Conservation (phyloP, 35 echinoderm and acorn worm species). For the Ophioderma brevispina region DNA sequence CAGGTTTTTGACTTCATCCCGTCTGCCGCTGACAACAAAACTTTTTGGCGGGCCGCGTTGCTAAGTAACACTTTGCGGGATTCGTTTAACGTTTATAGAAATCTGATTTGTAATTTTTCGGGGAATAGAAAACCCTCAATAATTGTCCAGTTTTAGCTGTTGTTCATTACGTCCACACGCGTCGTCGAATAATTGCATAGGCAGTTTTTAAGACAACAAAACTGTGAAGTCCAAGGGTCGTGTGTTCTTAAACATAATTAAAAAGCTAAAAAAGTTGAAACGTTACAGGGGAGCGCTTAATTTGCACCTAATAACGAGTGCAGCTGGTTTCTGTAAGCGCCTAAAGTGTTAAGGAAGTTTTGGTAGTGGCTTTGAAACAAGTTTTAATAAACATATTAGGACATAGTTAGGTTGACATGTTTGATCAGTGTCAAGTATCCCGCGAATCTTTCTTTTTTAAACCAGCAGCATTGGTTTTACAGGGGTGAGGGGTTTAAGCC, state of each 20-base stretch:
- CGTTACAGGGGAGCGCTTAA: background rate
- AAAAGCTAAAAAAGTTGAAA: background rate
- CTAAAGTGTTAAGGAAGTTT: background rate
- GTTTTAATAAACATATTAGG: background rate
- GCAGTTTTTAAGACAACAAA: background rate
- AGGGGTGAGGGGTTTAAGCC: background rate
- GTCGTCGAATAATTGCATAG: background rate
- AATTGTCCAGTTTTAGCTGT: background rate
- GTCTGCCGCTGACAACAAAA: background rate
- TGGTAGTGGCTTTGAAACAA: background rate
- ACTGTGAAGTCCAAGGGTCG: background rate
- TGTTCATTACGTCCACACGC: background rate
- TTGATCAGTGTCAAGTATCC: background rate
- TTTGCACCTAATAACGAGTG: background rate
- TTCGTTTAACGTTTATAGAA: background rate
- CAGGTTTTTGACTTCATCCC: background rate
- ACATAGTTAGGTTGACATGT: background rate
- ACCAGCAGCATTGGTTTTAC: background rate
- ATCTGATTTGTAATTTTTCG: background rate
- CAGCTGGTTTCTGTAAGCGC: background rate
- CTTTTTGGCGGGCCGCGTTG: conserved; percentile 5
- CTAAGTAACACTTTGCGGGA: background rate
- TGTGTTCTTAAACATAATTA: background rate
- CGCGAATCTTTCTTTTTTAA: background rate
- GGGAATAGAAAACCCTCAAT: background rate